Base-by-base conservation (phyloP, 2,797 vertebrate genomes). In the Emys orbicularis region DNA sequence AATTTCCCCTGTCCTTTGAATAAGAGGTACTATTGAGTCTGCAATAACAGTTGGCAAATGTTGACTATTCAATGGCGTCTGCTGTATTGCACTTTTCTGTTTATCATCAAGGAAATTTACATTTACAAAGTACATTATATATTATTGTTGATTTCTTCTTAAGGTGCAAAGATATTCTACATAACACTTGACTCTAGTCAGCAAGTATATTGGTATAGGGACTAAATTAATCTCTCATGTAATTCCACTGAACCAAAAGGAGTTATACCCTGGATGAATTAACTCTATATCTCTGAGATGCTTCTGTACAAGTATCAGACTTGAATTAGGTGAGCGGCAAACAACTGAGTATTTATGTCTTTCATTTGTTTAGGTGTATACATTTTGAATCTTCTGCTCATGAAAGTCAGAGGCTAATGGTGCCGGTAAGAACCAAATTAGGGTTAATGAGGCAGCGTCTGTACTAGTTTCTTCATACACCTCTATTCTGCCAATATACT, bases 51-150 rank as follows among this genome's bases (percentile, higher is more conserved):
- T 13, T 88, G 27, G 9, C 65, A 85, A 94, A 31, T 65, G 79
- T 59, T 91, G 81, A 83, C 91, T 96, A 85, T 90, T 92, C 84
- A 68, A 1, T 81, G 52, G 37, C 16, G 90, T 83, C 80, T 79
- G 11, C 31, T 86, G 92, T 34, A 18, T 57, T 90, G 6, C 50
- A 86, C 41, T 95, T 91, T 52, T 87, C 18, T 91, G 7, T 90
- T 95, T 90, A 89, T 92, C 74, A 56, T 76, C 34, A 16, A 74
- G 68, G 79, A 95, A 93, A 5, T 89, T 96, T 91, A 8, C 31
- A 91, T 81, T 31, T 84, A 94, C 91, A 92, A 88, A 95, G 92
- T 84, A 86, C 21, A 86, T 76, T 88, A 84, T 91, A 34, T 91
- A 95, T 91, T 89, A 19, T 81, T 86, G 56, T 25, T 79, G 68